Conservation (phyloP, 2,888 invertebrate species). For the Nemoura dubitans region DNA sequence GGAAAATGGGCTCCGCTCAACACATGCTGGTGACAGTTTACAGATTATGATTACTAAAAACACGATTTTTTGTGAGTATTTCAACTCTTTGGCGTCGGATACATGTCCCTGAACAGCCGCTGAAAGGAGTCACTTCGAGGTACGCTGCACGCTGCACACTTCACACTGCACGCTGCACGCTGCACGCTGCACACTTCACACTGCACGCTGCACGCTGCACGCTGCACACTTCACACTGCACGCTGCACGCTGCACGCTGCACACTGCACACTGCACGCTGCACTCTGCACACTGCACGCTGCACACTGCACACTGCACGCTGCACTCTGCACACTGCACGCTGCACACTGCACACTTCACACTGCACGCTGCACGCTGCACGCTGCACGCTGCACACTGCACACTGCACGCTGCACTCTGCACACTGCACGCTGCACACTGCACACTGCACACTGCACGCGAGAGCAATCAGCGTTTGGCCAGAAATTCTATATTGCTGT, state of each 20-base stretch:
- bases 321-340: too few species aligned
- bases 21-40: neutral
- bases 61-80: constrained; percentile 8
- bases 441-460: neutral
- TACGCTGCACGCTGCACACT: too few species aligned
- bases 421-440: neutral
- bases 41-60: constrained; percentile 18
- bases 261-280: too few species aligned
- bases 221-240: too few species aligned
- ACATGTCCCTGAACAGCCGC: neutral
- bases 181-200: too few species aligned
- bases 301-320: too few species aligned
- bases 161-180: too few species aligned
- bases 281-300: too few species aligned
- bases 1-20: neutral
- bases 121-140: neutral
- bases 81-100: neutral
- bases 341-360: too few species aligned
- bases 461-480: neutral
- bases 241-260: neutral
- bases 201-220: too few species aligned
- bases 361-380: neutral
- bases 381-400: too few species aligned
- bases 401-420: neutral
- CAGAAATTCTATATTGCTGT: neutral